Conservation (phyloP, 2,888 invertebrate genomes). For the Eurois occulta region DNA sequence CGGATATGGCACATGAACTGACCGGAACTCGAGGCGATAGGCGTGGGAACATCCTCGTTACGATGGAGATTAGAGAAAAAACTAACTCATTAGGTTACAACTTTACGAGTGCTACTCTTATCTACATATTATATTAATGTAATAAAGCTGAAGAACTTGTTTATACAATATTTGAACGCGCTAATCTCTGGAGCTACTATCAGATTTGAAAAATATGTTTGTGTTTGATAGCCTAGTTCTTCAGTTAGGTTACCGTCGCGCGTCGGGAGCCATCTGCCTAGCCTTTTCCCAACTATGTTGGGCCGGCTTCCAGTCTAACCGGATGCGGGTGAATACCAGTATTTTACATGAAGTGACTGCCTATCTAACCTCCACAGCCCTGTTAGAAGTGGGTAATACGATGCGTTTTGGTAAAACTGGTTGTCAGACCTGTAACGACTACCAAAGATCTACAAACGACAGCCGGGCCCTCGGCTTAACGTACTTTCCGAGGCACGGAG, state of each 20-base stretch:
- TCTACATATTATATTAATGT: background rate
- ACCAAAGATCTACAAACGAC: too few relatives aligned
- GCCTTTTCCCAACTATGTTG: too few relatives aligned
- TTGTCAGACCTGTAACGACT: too few relatives aligned
- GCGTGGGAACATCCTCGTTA: conserved; percentile 69
- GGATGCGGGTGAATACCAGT: too few relatives aligned
- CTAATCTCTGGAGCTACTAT: background rate
- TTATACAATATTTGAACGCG: background rate
- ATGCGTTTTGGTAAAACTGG: too few relatives aligned
- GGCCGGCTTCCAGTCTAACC: too few relatives aligned
- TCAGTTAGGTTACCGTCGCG: background rate
- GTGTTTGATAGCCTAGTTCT: background rate
- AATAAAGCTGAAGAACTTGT: background rate
- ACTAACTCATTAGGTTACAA: conserved; percentile 10
- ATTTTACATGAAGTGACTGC: too few relatives aligned
- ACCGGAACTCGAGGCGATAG: conserved; percentile 65
- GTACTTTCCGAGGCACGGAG: too few relatives aligned
- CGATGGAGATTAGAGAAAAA: conserved; percentile 47
- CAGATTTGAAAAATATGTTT: background rate
- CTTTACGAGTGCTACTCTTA: background rate
- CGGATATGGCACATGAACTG: conserved; percentile 51
- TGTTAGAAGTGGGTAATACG: too few relatives aligned
- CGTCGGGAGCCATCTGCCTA: too few relatives aligned
- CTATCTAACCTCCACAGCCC: too few relatives aligned
- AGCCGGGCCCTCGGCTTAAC: too few relatives aligned